A percentile compares a stretch with the other conserved stretches of the same genome.
Evolutionary conservation across 1,140 invertebrate genomes (phyloP).

Genomic region (Camponotus vicinus): DNA sequence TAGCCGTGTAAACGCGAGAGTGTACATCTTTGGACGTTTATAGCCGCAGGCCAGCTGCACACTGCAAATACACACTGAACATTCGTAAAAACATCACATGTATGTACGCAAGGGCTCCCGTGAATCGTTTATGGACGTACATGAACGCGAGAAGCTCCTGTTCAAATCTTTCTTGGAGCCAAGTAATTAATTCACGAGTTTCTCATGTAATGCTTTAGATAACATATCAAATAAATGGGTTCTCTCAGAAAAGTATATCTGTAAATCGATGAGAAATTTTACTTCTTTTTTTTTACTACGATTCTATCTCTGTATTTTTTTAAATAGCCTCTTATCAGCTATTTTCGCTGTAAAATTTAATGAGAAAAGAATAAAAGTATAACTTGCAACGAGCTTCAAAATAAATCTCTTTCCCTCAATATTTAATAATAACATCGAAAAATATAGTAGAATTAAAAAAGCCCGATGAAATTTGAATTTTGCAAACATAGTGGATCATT

Average conservation of each 20-base stretch:
- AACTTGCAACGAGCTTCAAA: neutral
- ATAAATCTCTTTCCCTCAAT: neutral
- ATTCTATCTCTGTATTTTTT: neutral
- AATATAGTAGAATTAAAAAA: neutral
- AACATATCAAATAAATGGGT: slow-evolving; percentile 38
- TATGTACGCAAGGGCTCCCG: neutral
- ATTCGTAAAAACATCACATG: slow-evolving; percentile 52
- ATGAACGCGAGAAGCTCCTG: slow-evolving; percentile 30
- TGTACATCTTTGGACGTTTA: slow-evolving; percentile 16
- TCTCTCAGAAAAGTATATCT: neutral
- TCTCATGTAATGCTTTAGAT: slow-evolving; percentile 24
- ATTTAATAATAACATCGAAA: neutral
- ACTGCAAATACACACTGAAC: slow-evolving; percentile 35
- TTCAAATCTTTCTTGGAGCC: slow-evolving; percentile 23
- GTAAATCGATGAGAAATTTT: slow-evolving; percentile 6
- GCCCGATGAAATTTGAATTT: slow-evolving; percentile 9
- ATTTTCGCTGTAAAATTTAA: neutral
- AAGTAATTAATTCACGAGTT: slow-evolving; percentile 17
- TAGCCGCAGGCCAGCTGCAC: slow-evolving; percentile 15
- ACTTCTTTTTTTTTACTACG: neutral
- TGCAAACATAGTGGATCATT: neutral
- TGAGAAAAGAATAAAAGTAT: neutral
- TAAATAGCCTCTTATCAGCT: neutral
- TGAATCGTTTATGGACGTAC: slow-evolving; percentile 36
- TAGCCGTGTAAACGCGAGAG: slow-evolving; percentile 11